Percentiles rank a stretch among this genome's conserved stretches.
Conservation (phyloP, 2,888 invertebrate species). For the Muschampia plurimacula region DNA sequence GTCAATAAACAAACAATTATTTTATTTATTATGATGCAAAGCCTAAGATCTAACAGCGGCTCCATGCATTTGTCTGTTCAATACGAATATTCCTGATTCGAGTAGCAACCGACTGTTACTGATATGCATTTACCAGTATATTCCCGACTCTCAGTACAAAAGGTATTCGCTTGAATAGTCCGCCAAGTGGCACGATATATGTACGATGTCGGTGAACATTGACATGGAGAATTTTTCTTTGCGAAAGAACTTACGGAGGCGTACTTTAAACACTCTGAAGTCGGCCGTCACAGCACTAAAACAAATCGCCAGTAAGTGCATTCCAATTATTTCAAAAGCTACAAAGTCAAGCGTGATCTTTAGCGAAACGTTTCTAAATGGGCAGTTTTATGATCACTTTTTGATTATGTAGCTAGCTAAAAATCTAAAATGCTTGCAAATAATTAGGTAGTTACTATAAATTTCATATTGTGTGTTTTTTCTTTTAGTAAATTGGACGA, state of each 20-base stretch:
- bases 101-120: slow-evolving; percentile 64
- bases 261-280: slow-evolving; percentile 77
- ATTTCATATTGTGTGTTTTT: too few relatives aligned
- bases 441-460: too few relatives aligned
- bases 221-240: slow-evolving; percentile 77
- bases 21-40: background rate
- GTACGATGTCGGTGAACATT: slow-evolving; percentile 71
- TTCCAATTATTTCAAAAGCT: slow-evolving; percentile 7
- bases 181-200: slow-evolving; percentile 40
- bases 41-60: slow-evolving; percentile 40
- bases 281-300: slow-evolving; percentile 77
- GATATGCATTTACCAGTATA: slow-evolving; percentile 81
- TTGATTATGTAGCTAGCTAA: too few relatives aligned
- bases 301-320: slow-evolving; percentile 79
- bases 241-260: slow-evolving; percentile 77
- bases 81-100: slow-evolving; percentile 63
- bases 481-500: too few relatives aligned
- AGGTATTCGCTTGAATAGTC: slow-evolving; percentile 57
- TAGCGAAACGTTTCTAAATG: background rate
- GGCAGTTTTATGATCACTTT: background rate
- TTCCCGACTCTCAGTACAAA: slow-evolving; percentile 72
- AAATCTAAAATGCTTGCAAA: too few relatives aligned
- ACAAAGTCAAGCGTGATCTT: slow-evolving; percentile 3
- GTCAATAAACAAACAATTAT: too few relatives aligned
- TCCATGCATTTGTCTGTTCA: slow-evolving; percentile 63